These are phyloP conservation scores for Poeciliopsis prolifica DNA, from an alignment of 2,113 vertebrate species.

Conservation along the genomic window DNA sequence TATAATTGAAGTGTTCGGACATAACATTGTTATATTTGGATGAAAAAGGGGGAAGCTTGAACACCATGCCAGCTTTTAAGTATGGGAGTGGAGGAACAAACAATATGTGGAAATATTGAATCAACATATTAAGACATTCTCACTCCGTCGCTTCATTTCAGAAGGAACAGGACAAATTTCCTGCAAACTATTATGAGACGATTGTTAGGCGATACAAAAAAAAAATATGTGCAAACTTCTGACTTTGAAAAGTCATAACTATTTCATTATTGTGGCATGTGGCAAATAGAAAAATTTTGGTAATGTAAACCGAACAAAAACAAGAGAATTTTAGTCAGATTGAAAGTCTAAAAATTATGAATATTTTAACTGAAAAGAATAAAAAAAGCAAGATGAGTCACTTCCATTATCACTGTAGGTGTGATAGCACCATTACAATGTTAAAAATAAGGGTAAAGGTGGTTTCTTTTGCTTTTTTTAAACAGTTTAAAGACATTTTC, in stretches of 20 bases:
- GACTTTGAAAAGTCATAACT: background rate
- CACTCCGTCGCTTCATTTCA: background rate
- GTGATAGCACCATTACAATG: background rate
- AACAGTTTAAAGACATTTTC: background rate
- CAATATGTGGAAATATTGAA: background rate
- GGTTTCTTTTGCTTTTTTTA: background rate
- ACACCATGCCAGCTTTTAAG: background rate
- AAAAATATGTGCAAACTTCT: background rate
- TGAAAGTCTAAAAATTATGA: background rate
- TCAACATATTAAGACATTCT: background rate
- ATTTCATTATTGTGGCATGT: background rate
- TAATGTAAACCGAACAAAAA: background rate
- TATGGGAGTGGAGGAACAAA: background rate
- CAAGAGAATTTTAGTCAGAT: background rate
- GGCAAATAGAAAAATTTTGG: background rate
- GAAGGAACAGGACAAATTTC: background rate
- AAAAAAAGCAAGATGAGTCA: background rate
- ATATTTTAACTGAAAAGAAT: too few species aligned
- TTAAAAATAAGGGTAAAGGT: background rate
- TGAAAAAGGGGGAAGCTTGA: background rate
- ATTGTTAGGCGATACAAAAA: background rate
- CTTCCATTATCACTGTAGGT: background rate
- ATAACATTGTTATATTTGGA: background rate
- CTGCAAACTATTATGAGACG: too few species aligned
- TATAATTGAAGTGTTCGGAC: too few species aligned